Evolutionary conservation across 2,113 vertebrate genomes (phyloP).

Genomic region (Trichomycterus rosablanca): DNA sequence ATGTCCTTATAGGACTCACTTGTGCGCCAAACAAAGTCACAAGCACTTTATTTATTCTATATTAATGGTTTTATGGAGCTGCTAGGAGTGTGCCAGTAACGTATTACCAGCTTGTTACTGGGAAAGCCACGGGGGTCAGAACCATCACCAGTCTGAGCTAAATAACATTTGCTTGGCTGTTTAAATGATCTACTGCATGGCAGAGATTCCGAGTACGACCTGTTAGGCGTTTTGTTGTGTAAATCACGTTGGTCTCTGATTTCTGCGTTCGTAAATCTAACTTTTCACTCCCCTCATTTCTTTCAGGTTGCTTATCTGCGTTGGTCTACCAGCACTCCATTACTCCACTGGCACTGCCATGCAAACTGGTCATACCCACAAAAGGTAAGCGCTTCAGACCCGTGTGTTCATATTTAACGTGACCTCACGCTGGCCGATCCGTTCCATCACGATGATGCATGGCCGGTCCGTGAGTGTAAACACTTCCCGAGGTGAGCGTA

Average conservation of each 20-base stretch:
- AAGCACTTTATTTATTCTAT: too few species aligned
- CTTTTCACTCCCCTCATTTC: conserved; percentile 17
- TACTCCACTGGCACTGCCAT: conserved; percentile 91
- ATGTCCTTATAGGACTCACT: too few species aligned
- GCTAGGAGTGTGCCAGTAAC: conserved; percentile 4
- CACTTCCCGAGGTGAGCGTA: not conserved
- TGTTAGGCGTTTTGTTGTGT: conserved; percentile 11
- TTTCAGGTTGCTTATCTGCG: conserved; percentile 87
- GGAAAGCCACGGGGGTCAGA: not conserved
- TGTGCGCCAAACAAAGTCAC: too few species aligned
- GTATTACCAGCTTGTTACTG: conserved; percentile 2
- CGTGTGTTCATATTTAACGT: conserved; percentile 1
- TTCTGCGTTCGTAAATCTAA: conserved; percentile 35
- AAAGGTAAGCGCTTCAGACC: conserved; percentile 72
- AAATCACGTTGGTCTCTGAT: conserved; percentile 25
- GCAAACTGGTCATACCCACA: conserved; percentile 91
- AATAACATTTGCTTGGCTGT: not conserved
- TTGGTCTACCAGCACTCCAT: conserved; percentile 98
- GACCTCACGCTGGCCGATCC: not conserved
- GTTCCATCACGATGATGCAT: conserved; percentile 20
- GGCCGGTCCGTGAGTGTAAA: conserved; percentile 5
- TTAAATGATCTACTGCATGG: conserved; percentile 19
- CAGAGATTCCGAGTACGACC: conserved; percentile 10
- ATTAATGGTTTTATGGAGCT: too few species aligned
- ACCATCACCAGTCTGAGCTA: not conserved